Percentiles rank a stretch among this genome's conserved stretches.
Conservation (phyloP, 2,888 invertebrate species). For the Drosophila bunnanda region DNA sequence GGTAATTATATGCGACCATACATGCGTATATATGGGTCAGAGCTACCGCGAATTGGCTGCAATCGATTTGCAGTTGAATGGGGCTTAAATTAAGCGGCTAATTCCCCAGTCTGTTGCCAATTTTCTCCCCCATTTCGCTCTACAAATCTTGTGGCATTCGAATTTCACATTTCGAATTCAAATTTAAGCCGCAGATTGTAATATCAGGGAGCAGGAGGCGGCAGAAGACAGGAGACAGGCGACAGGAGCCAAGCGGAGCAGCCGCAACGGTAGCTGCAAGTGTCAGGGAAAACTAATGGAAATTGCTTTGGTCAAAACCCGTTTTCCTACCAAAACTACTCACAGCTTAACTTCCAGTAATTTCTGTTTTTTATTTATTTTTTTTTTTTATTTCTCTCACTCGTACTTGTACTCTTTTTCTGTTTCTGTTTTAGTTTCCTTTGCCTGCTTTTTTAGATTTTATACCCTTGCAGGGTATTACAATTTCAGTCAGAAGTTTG, state of each 20-base stretch:
- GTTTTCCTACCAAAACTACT: constrained; percentile 3
- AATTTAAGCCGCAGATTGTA: not conserved
- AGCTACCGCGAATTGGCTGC: constrained; percentile 10
- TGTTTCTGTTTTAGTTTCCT: constrained; percentile 20
- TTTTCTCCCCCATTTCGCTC: no score
- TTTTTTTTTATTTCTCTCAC: not conserved
- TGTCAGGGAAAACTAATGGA: constrained; percentile 51
- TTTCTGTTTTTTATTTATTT: constrained; percentile 13
- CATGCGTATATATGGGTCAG: not conserved
- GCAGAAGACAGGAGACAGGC: not conserved
- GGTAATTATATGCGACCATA: constrained; percentile 59
- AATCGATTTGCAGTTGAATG: constrained; percentile 24
- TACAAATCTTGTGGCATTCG: no score
- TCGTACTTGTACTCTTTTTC: not conserved
- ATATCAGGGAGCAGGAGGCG: constrained; percentile 1
- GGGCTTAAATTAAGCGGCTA: constrained; percentile 23
- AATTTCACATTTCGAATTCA: constrained; percentile 17
- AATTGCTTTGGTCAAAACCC: constrained; percentile 23
- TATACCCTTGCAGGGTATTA: no score
- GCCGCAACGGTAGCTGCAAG: constrained; percentile 40
- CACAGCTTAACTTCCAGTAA: not conserved
- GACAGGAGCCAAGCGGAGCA: not conserved
- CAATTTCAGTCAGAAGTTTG: no score
- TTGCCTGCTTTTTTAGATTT: no score
- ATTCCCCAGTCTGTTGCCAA: not conserved